Percentiles rank a stretch among this genome's conserved stretches.
These are phyloP conservation scores for Odontesthes bonariensis DNA, from an alignment of 2,113 vertebrate species.

Conservation along the genomic window DNA sequence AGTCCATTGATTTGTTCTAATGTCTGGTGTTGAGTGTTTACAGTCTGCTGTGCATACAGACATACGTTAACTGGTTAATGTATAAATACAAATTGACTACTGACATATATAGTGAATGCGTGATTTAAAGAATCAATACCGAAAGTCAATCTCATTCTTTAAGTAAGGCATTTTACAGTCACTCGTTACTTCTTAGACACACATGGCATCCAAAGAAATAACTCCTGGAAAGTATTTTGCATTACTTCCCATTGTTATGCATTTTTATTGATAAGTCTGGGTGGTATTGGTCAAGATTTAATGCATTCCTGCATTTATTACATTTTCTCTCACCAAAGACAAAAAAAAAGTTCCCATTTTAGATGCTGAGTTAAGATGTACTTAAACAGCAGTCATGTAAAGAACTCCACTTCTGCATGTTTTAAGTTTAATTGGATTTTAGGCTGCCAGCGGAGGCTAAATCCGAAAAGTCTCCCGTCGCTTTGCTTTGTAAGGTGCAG, in stretches of 20 bases:
- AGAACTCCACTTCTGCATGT: conserved; percentile 48
- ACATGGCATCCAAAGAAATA: neutral
- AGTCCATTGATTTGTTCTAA: conserved; percentile 49
- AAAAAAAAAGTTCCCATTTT: neutral
- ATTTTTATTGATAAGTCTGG: neutral
- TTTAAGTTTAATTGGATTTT: conserved; percentile 24
- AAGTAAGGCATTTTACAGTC: conserved; percentile 11
- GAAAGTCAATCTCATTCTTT: conserved; percentile 33
- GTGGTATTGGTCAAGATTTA: neutral
- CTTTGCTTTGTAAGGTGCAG: conserved; percentile 60
- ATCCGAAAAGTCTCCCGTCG: conserved; percentile 27
- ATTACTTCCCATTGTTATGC: neutral
- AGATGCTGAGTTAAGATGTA: neutral
- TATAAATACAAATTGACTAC: conserved; percentile 45
- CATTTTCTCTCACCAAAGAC: conserved; percentile 31
- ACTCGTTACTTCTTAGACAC: neutral
- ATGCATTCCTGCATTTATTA: conserved; percentile 21
- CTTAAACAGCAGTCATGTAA: conserved; percentile 7
- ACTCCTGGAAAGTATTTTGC: neutral
- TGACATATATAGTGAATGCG: conserved; percentile 29
- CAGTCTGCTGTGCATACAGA: conserved; percentile 37
- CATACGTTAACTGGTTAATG: conserved; percentile 49
- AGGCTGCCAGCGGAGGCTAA: conserved; percentile 35
- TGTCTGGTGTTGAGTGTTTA: conserved; percentile 50
- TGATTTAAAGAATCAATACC: conserved; percentile 39